Evolutionary conservation across 2,888 invertebrate species (phyloP).

Genomic region (Gasteruption jaculator): DNA sequence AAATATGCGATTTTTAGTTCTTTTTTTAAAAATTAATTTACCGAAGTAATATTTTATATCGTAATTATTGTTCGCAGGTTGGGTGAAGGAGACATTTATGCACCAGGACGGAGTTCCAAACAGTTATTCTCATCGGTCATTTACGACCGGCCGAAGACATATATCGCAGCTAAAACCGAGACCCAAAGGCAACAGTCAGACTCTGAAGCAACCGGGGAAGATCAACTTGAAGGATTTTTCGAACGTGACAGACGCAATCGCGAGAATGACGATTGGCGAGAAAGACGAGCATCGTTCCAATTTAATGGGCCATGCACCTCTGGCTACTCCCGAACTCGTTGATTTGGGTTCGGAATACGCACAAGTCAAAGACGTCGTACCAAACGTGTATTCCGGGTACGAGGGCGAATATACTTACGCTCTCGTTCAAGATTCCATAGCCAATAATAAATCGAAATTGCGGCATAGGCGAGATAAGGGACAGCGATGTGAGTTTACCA

Average conservation of each 20-base stretch:
- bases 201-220: constrained; percentile 82
- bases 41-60: not conserved
- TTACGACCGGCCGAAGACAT: constrained; percentile 67
- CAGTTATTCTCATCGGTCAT: constrained; percentile 66
- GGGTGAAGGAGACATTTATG: constrained; percentile 56
- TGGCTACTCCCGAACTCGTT: constrained; percentile 73
- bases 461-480: constrained; percentile 64
- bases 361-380: constrained; percentile 62
- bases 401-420: constrained; percentile 66
- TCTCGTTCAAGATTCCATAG: constrained; percentile 63
- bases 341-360: constrained; percentile 73
- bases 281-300: constrained; percentile 48
- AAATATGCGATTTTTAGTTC: constrained; percentile 15
- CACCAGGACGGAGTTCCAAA: constrained; percentile 55
- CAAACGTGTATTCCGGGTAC: constrained; percentile 54
- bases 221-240: constrained; percentile 85
- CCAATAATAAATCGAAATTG: constrained; percentile 58
- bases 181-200: constrained; percentile 66
- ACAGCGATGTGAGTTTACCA: constrained; percentile 56
- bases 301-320: constrained; percentile 63
- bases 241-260: constrained; percentile 81
- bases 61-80: constrained; percentile 44
- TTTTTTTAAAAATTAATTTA: not conserved
- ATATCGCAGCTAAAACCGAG: constrained; percentile 60
- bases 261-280: constrained; percentile 59